Conservation (phyloP, 2,888 invertebrate species). For the Callimorpha dominula region DNA sequence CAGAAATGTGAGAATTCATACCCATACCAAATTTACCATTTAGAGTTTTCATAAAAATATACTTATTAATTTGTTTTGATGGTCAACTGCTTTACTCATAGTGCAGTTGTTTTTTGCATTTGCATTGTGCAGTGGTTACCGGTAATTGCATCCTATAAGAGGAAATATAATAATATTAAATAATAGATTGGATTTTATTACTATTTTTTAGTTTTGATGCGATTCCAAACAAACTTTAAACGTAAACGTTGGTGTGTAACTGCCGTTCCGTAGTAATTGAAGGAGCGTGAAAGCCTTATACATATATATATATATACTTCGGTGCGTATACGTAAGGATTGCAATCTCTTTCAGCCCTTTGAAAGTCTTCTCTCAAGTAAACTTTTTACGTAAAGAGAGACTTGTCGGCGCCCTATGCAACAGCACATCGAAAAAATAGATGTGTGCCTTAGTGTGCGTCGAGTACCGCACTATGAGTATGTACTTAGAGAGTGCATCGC, state of each 20-base stretch:
- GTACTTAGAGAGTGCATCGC: constrained; percentile 85
- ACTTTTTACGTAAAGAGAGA: constrained; percentile 73
- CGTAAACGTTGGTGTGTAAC: not conserved
- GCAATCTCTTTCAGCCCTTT: constrained; percentile 71
- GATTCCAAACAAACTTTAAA: not conserved
- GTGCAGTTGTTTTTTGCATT: too few species aligned
- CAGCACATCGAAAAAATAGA: constrained; percentile 78
- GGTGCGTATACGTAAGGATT: constrained; percentile 52
- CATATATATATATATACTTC: constrained; percentile 16
- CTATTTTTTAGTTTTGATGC: not conserved
- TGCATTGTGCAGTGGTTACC: too few species aligned
- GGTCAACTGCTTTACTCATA: not conserved
- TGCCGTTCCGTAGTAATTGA: not conserved
- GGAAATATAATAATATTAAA: not conserved
- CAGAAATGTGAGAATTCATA: not conserved
- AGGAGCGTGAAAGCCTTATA: constrained; percentile 5
- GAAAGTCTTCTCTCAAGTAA: constrained; percentile 76
- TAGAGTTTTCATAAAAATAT: not conserved
- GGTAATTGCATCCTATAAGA: not conserved
- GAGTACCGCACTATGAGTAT: constrained; percentile 76
- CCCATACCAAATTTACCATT: not conserved
- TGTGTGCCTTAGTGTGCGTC: constrained; percentile 79
- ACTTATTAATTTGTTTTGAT: not conserved
- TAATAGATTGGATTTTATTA: not conserved
- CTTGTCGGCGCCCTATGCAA: constrained; percentile 72